Conservation (phyloP, 2,113 vertebrate genomes). For the Cariama cristata region DNA sequence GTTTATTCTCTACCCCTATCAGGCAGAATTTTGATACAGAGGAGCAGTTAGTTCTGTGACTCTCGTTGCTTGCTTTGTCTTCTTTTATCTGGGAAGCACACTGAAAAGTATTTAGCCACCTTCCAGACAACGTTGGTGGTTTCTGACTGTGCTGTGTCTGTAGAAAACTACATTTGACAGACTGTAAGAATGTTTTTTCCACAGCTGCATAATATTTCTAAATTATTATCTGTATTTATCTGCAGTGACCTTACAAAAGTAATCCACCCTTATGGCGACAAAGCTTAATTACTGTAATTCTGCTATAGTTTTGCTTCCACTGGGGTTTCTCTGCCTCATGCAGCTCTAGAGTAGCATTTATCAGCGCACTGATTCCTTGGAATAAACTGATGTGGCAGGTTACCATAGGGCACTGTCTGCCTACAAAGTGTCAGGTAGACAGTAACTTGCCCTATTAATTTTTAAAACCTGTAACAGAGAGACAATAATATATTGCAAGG, state of each 20-base stretch:
- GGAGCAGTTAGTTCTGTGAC: not conserved
- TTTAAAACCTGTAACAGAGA: constrained; percentile 18
- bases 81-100: not conserved
- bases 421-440: not conserved
- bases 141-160: not conserved
- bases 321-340: not conserved
- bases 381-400: not conserved
- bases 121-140: not conserved
- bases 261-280: not conserved
- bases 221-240: not conserved
- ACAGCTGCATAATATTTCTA: not conserved
- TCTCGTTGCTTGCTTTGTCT: not conserved
- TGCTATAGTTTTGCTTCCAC: not conserved
- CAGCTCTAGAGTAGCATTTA: not conserved
- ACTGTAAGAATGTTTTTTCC: not conserved
- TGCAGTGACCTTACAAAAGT: constrained; percentile 13
- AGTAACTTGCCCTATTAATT: constrained; percentile 8
- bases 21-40: not conserved
- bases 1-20: not conserved
- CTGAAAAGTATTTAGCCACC: not conserved
- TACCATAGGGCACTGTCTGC: not conserved
- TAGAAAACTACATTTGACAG: not conserved
- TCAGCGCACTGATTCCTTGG: not conserved
- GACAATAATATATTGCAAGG: not conserved
- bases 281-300: constrained; percentile 5